Conservation (phyloP, 2,797 vertebrate genomes). For the Clamator glandarius region DNA sequence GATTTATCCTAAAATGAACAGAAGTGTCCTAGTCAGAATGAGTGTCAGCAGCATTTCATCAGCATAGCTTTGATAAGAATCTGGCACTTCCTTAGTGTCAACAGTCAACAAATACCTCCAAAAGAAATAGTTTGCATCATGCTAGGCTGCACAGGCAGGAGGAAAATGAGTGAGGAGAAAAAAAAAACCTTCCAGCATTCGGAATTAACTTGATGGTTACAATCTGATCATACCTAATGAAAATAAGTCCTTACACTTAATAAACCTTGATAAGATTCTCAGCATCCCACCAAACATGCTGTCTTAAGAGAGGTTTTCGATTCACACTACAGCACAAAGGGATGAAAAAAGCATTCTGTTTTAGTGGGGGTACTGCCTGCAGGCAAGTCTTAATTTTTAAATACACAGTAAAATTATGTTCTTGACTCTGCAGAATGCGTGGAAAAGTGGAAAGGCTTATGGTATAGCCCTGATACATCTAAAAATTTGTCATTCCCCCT, state of each 20-base stretch:
- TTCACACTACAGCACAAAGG: not conserved
- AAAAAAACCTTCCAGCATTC: no score
- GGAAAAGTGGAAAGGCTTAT: not conserved
- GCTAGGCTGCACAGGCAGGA: not conserved
- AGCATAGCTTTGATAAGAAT: not conserved
- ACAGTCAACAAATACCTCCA: not conserved
- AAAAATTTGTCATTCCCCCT: not conserved
- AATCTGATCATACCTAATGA: not conserved
- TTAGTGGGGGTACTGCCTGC: not conserved
- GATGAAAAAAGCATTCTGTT: not conserved
- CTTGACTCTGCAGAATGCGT: not conserved
- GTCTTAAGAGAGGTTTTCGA: not conserved
- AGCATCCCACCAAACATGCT: not conserved
- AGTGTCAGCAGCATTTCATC: not conserved
- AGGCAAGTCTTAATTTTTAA: not conserved
- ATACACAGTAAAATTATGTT: not conserved
- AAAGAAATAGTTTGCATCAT: not conserved
- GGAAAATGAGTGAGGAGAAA: not conserved
- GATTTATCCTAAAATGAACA: not conserved
- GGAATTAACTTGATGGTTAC: not conserved
- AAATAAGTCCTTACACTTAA: not conserved
- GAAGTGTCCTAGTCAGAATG: not conserved
- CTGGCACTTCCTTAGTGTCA: not conserved
- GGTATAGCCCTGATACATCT: not conserved
- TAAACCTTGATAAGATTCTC: not conserved